Conservation (phyloP, 2,888 invertebrate species). For the Rotaria macrura region DNA sequence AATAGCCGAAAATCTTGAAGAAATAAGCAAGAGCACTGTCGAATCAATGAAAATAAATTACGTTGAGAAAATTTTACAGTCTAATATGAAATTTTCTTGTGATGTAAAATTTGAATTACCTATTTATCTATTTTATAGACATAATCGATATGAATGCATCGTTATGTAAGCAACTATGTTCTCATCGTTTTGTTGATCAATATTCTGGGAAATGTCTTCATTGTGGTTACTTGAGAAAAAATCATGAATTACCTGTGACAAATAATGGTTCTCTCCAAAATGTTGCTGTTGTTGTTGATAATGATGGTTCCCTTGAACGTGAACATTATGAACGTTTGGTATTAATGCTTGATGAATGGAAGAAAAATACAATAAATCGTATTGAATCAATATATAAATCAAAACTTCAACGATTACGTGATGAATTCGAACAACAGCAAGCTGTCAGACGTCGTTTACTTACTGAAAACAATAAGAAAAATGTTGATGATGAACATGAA, state of each 20-base stretch:
- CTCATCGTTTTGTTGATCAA: neutral
- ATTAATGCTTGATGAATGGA: neutral
- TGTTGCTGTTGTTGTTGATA: neutral
- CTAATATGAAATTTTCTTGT: too few species aligned
- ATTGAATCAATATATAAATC: neutral
- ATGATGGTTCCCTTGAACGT: neutral
- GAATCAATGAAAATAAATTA: too few species aligned
- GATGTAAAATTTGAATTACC: too few species aligned
- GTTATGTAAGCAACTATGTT: neutral
- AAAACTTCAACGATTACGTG: neutral
- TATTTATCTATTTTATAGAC: neutral
- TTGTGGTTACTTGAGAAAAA: neutral
- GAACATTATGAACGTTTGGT: neutral
- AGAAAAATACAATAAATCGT: neutral
- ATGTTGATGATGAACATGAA: neutral
- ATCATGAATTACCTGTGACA: neutral
- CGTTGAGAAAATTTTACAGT: too few species aligned
- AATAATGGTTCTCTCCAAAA: neutral
- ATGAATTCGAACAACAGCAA: neutral
- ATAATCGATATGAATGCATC: neutral
- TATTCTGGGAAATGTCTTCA: neutral
- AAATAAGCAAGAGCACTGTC: too few species aligned
- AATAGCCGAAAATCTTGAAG: too few species aligned
- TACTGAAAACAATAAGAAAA: neutral
- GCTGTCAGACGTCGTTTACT: neutral